These are phyloP conservation scores for Thymelicus sylvestris DNA, from an alignment of 2,888 invertebrate species.

Conservation along the genomic window DNA sequence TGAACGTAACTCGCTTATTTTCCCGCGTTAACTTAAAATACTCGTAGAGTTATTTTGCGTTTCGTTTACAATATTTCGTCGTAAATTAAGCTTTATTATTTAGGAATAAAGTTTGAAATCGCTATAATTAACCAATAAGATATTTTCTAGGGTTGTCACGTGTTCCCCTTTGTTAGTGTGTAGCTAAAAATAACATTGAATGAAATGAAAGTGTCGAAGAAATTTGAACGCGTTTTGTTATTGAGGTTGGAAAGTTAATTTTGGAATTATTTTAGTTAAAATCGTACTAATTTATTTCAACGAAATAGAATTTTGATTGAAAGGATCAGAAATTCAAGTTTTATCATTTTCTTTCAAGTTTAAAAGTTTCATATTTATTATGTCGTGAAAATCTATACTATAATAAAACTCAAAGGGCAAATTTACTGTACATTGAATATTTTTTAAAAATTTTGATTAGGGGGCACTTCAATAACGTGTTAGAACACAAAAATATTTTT, in stretches of 20 bases:
- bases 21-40: conserved; percentile 30
- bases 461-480: no score
- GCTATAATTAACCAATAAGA: neutral
- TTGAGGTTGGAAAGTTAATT: conserved; percentile 25
- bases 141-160: conserved; percentile 9
- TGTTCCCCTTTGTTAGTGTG: conserved; percentile 65
- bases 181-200: conserved; percentile 66
- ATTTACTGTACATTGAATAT: no score
- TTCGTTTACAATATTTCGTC: neutral
- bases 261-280: conserved; percentile 15
- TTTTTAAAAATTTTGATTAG: no score
- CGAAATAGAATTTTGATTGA: no score
- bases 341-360: no score
- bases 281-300: no score
- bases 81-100: conserved; percentile 35
- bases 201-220: conserved; percentile 61
- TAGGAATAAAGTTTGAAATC: conserved; percentile 10
- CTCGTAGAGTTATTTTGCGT: conserved; percentile 15
- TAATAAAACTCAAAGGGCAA: no score
- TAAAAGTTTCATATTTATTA: no score
- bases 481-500: no score
- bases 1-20: conserved; percentile 22
- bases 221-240: conserved; percentile 26
- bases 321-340: no score
- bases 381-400: no score